Evolutionary conservation across 2,113 vertebrate species (phyloP).

Genomic region (Helogale parvula): DNA sequence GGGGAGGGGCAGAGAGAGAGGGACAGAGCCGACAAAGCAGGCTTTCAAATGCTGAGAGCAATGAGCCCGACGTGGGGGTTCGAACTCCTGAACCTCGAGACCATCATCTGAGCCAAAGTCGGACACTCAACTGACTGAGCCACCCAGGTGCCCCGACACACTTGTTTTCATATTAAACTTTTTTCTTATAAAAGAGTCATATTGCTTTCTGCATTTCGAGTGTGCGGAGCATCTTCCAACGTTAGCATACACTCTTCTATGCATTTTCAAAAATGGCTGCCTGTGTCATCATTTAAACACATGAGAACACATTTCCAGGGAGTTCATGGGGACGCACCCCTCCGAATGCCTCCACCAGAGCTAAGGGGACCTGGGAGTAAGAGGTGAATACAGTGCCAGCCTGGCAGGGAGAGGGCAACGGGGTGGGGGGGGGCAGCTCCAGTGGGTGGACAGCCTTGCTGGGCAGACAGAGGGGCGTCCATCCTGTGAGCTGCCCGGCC

Average conservation of each 20-base stretch:
- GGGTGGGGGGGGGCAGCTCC: background rate
- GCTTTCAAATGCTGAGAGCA: too few species aligned
- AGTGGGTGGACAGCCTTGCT: fast-evolving
- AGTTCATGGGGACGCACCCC: fast-evolving
- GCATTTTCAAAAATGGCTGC: too few species aligned
- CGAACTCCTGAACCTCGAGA: too few species aligned
- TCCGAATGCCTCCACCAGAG: background rate
- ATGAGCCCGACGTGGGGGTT: too few species aligned
- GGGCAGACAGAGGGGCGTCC: background rate
- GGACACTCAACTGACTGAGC: too few species aligned
- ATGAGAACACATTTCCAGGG: background rate
- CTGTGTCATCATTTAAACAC: background rate
- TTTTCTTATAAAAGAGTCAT: background rate
- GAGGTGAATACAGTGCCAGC: background rate
- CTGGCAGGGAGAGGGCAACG: fast-evolving
- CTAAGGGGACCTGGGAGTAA: fast-evolving
- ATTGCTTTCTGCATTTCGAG: background rate
- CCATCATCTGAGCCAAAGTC: too few species aligned
- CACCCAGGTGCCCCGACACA: too few species aligned
- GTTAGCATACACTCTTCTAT: background rate
- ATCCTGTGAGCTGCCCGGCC: background rate
- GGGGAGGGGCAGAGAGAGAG: too few species aligned
- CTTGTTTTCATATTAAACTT: background rate
- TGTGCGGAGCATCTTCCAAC: fast-evolving
- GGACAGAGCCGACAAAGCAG: too few species aligned